These are phyloP conservation scores for Caenorhabditis japonica DNA, from an alignment of 2,888 invertebrate species.

Conservation along the genomic window DNA sequence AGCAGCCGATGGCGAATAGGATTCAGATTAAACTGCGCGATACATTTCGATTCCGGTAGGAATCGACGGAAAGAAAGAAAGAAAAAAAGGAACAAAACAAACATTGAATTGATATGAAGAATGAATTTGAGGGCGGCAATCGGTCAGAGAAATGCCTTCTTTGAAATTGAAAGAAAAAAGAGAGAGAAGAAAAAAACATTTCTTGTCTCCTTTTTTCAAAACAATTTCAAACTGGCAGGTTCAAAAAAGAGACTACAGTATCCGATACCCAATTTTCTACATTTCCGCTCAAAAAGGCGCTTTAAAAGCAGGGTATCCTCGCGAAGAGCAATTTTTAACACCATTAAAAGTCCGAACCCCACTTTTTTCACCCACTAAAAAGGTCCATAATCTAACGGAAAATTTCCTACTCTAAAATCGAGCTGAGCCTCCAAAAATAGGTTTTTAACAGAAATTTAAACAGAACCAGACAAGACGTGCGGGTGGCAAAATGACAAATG, in stretches of 20 bases:
- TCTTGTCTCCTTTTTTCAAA: neutral
- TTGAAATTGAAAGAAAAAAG: no score
- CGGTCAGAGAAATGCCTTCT: no score
- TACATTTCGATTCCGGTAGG: slow-evolving; percentile 10
- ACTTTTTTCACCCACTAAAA: no score
- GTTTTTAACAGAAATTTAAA: slow-evolving; percentile 10
- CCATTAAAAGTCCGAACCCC: no score
- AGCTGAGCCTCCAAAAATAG: slow-evolving; percentile 3
- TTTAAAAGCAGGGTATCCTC: no score
- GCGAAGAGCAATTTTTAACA: no score
- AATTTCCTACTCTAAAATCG: slow-evolving; percentile 11
- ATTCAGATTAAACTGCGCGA: slow-evolving; percentile 2
- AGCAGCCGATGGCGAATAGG: neutral
- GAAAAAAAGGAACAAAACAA: slow-evolving; percentile 10
- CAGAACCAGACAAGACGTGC: neutral
- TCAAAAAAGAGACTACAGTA: no score
- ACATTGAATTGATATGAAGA: no score
- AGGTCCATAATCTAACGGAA: neutral
- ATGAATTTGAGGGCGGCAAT: no score
- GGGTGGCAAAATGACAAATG: slow-evolving; percentile 13
- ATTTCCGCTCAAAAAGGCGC: no score
- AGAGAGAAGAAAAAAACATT: slow-evolving; percentile 20
- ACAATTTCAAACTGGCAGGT: slow-evolving; percentile 7
- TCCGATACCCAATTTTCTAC: no score
- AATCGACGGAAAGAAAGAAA: slow-evolving; percentile 33